These are phyloP conservation scores for Tethya wilhelma DNA, from an alignment of 37 sponge, comb jelly and placozoan genomes.

Conservation along the genomic window DNA sequence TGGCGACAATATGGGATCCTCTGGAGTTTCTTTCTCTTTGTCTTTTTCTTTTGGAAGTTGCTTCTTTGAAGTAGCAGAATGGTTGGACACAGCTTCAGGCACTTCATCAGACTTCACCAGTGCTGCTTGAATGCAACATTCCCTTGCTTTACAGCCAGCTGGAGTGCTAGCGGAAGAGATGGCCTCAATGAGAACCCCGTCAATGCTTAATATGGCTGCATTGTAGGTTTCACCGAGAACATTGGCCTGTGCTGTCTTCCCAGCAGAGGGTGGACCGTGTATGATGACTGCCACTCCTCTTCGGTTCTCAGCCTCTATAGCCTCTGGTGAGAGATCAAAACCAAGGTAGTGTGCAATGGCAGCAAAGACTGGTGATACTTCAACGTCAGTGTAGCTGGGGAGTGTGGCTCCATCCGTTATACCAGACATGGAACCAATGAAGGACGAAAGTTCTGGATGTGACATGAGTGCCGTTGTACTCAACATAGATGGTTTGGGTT, in stretches of 20 bases:
- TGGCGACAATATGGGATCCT: no score
- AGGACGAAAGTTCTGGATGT: background rate
- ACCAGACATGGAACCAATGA: conserved; percentile 14
- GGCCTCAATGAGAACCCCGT: conserved; percentile 78
- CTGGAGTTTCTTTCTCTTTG: conserved; percentile 48
- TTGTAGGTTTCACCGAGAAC: conserved; percentile 69
- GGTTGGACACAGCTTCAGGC: background rate
- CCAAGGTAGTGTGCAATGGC: conserved; percentile 95
- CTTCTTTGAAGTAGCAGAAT: conserved; percentile 4
- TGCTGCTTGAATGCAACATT: conserved; percentile 60
- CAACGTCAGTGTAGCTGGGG: conserved; percentile 38
- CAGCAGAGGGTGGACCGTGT: conserved; percentile 79
- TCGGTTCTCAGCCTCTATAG: conserved; percentile 55
- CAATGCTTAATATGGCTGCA: conserved; percentile 69
- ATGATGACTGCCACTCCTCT: conserved; percentile 84
- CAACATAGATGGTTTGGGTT: conserved; percentile 7
- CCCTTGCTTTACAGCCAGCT: conserved; percentile 80
- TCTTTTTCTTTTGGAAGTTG: conserved; percentile 6
- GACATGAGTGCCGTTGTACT: conserved; percentile 25
- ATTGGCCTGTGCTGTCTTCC: conserved; percentile 82
- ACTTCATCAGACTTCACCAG: background rate
- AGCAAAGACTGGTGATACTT: conserved; percentile 76
- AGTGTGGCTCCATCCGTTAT: conserved; percentile 11
- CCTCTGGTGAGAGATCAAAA: conserved; percentile 86
- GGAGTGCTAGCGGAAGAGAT: conserved; percentile 68